Evolutionary conservation across 1,140 invertebrate genomes (phyloP), one percentile per base, ranked within the genome.

Genomic region (Nylanderia fulva): DNA sequence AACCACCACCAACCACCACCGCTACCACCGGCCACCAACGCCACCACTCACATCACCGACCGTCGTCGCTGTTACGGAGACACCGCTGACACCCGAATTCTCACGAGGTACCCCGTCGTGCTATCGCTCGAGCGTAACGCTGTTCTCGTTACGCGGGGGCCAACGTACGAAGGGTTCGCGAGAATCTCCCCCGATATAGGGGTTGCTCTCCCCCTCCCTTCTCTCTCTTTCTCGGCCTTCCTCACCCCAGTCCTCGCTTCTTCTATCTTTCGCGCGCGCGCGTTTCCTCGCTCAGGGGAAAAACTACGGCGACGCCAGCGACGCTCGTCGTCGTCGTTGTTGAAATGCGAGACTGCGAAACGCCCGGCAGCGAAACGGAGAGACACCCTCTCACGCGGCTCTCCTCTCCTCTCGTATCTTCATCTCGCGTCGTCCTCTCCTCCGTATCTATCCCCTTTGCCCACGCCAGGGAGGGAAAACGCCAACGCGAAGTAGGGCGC

Each of bases 401-500:
- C 79, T 84, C 52, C 86, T 64, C 69, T 89, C 66, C 56, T 80
- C 77, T 80, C 77, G 77, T 71, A 80, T 82, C 77, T 82, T 82
- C 77, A 82, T 82, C 77, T 80, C 60, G 68, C n/a, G 48, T 64
- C 45, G 36, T 54, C 39, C 58, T 84, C 69, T 76, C 61, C 75
- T 63, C n/a, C 66, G 33, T 74, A n/a, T n/a, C n/a, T n/a, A n/a
- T n/a, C 75, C 64, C 54, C 66, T 13, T 39, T 58, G 66, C 66
- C 42, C 52, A 71, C 27, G 52, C 66, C 7, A 39, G 77, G 86
- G 86, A 91, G 89, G 89, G 89, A 90, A 91, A 90, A 88, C 88
- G 85, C 79, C 86, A 87, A 90, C 86, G 74, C 90, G 87, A 94
- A 93, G 92, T 93, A 93, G 93, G 93, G 91, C 92, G 92, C 93